Evolutionary conservation across 2,113 vertebrate genomes (phyloP).

Genomic region (Sigmodon hispidus): DNA sequence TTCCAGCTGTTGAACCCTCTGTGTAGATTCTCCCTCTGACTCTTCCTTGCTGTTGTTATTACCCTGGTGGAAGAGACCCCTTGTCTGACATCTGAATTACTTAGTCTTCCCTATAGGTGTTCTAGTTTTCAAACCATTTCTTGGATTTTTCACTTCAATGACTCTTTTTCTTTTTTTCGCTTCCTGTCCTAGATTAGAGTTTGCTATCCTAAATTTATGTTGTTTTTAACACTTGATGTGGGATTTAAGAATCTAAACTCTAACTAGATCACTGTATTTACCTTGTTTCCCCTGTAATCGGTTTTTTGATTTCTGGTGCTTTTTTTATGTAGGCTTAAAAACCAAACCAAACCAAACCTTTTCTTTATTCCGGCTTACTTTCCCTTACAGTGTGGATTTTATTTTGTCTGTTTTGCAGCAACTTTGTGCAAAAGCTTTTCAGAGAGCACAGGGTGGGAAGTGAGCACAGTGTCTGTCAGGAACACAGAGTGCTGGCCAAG

Average conservation of each 20-base stretch:
- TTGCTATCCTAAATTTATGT: neutral
- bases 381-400: neutral
- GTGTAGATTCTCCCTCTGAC: neutral
- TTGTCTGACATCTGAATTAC: neutral
- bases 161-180: neutral
- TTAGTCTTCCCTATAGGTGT: neutral
- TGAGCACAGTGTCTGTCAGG: neutral
- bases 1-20: neutral
- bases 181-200: neutral
- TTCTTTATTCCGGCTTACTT: neutral
- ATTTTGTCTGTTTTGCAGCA: neutral
- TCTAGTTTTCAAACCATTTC: neutral
- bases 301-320: neutral
- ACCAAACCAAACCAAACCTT: no score
- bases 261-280: neutral
- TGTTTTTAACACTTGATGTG: neutral
- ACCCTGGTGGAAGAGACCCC: neutral
- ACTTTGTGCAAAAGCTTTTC: neutral
- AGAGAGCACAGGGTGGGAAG: neutral
- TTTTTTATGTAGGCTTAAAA: neutral
- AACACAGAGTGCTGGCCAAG: neutral
- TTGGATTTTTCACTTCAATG: neutral
- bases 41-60: neutral
- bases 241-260: neutral
- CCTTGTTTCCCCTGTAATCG: neutral